phyloP scores from a whole-genome alignment of 2,888 invertebrate genomes.

The Empis stercorea region DNA sequence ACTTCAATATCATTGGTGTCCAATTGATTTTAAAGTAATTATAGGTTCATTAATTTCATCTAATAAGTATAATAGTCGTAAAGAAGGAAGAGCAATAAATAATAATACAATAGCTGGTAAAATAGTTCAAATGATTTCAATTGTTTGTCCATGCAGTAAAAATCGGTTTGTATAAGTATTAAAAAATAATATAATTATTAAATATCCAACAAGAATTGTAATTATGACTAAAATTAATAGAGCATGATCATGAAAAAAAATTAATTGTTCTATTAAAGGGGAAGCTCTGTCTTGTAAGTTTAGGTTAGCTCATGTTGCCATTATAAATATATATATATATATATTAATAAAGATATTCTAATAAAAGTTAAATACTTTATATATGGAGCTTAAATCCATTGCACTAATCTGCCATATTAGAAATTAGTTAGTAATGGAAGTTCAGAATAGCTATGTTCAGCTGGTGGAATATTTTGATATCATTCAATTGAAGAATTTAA shows the following conservation, averaged over 20 bases:
- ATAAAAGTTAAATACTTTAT: conserved; percentile 49
- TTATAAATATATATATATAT: conserved; percentile 15
- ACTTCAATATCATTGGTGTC: conserved; percentile 53
- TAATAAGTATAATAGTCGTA: conserved; percentile 46
- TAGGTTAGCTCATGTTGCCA: conserved; percentile 45
- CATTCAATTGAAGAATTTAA: conserved; percentile 48
- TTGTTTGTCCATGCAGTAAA: conserved; percentile 44
- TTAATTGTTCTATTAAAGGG: conserved; percentile 52
- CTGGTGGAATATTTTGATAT: conserved; percentile 43
- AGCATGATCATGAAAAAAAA: conserved; percentile 49
- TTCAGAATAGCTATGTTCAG: conserved; percentile 48
- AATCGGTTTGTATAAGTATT: conserved; percentile 45
- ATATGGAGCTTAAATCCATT: conserved; percentile 54
- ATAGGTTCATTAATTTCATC: conserved; percentile 48
- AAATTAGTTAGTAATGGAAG: conserved; percentile 44
- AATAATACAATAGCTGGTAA: conserved; percentile 46
- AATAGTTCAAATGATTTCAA: conserved; percentile 53
- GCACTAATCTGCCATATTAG: conserved; percentile 50
- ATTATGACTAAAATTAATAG: conserved; percentile 49
- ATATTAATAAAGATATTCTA: conserved; percentile 31
- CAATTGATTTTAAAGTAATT: conserved; percentile 48
- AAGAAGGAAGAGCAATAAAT: conserved; percentile 48
- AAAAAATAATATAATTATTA: conserved; percentile 43
- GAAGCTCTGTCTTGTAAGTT: conserved; percentile 47
- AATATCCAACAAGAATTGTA: conserved; percentile 44